Evolutionary conservation across 2,113 vertebrate species (phyloP).

Genomic region (Pangasianodon hypophthalmus): DNA sequence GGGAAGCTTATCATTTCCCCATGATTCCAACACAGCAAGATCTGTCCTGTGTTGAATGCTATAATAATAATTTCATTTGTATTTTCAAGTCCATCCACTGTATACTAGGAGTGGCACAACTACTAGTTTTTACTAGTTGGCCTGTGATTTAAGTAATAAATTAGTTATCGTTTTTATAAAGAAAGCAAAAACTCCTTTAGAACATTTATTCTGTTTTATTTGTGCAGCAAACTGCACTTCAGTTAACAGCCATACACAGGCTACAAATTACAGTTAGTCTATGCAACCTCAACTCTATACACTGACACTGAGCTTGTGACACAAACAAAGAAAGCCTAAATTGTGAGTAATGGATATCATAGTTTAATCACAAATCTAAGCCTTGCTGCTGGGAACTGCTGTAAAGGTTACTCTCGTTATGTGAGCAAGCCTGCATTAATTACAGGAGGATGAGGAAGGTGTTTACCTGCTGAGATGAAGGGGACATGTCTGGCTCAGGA

Average conservation of each 20-base stretch:
- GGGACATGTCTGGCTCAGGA: not conserved
- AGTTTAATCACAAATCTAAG: not conserved
- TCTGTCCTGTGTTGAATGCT: not conserved
- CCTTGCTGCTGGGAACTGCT: not conserved
- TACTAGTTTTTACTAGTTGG: not conserved
- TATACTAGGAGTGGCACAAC: too few species aligned
- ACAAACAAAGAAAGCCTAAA: not conserved
- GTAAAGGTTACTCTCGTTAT: not conserved
- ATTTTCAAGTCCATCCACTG: too few species aligned
- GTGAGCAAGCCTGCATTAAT: not conserved
- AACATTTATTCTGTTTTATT: not conserved
- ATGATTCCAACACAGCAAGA: not conserved
- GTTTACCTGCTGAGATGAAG: constrained; percentile 1
- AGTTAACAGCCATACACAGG: not conserved
- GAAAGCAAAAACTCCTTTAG: not conserved
- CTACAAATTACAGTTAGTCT: not conserved
- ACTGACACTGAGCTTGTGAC: not conserved
- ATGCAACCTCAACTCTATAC: not conserved
- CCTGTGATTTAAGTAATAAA: not conserved
- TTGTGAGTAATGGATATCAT: not conserved
- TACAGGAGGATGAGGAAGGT: not conserved
- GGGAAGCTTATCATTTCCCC: not conserved
- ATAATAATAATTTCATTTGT: not conserved
- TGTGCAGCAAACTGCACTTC: not conserved
- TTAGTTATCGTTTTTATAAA: not conserved